Evolutionary conservation across 2,113 vertebrate species (phyloP).

Genomic region (Neotragus moschatus): DNA sequence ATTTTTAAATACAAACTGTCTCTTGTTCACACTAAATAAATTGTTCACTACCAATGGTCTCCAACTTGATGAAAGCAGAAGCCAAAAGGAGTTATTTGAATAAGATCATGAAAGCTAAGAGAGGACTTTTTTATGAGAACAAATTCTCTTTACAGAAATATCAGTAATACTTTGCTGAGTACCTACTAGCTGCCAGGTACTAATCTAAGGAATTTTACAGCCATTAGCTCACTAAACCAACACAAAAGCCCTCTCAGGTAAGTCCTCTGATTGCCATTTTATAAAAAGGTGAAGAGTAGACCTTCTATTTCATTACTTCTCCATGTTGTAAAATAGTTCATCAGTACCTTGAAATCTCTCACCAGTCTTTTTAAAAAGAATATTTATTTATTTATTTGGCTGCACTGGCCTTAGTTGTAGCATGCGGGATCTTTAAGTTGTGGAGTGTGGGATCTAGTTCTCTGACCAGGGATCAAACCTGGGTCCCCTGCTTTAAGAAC

Average conservation of each 20-base stretch:
- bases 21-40: background rate
- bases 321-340: background rate
- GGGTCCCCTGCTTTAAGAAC: background rate
- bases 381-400: background rate
- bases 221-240: background rate
- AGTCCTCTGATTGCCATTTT: background rate
- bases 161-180: background rate
- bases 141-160: background rate
- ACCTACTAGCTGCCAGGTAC: background rate
- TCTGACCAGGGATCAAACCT: background rate
- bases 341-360: background rate
- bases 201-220: background rate
- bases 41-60: too few species aligned
- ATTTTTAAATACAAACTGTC: background rate
- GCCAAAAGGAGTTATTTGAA: background rate
- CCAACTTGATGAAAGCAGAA: background rate
- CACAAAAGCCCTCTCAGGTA: background rate
- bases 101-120: background rate
- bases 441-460: background rate
- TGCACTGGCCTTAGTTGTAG: background rate
- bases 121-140: background rate
- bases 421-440: background rate
- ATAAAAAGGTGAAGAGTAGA: background rate
- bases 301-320: background rate
- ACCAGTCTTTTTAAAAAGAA: background rate